These are phyloP conservation scores for Salmo trutta DNA, from an alignment of 2,797 vertebrate species.

Conservation along the genomic window DNA sequence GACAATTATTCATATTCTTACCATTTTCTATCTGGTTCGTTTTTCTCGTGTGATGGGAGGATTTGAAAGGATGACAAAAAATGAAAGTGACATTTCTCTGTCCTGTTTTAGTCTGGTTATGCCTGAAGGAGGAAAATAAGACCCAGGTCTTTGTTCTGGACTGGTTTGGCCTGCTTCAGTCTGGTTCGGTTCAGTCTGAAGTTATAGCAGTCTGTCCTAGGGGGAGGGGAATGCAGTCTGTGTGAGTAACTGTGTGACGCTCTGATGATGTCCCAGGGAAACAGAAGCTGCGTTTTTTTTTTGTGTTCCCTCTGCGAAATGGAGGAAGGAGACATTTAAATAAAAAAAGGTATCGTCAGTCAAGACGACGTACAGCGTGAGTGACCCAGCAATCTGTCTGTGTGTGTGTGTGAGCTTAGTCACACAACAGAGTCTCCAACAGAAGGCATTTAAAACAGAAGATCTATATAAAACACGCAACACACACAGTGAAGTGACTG, in stretches of 20 bases:
- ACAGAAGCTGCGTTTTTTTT: conserved; percentile 39
- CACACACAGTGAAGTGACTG: conserved; percentile 77
- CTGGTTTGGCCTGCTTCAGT: conserved; percentile 3
- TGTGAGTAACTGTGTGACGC: conserved; percentile 40
- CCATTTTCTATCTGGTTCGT: conserved; percentile 63
- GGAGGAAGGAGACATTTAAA: conserved; percentile 42
- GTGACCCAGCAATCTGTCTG: conserved; percentile 64
- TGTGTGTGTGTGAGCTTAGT: conserved; percentile 27
- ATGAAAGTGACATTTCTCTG: conserved; percentile 30
- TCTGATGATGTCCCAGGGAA: conserved; percentile 44
- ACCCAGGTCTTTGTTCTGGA: conserved; percentile 33
- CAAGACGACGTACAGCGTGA: conserved; percentile 29
- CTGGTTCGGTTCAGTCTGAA: conserved; percentile 12
- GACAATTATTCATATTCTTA: conserved; percentile 59
- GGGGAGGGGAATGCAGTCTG: conserved; percentile 8
- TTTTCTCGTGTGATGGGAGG: conserved; percentile 49
- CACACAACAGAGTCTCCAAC: conserved; percentile 58
- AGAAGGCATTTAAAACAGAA: conserved; percentile 72
- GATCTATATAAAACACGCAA: conserved; percentile 68
- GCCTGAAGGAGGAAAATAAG: conserved; percentile 46
- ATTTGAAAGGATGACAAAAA: conserved; percentile 47
- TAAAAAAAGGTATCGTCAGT: conserved; percentile 47
- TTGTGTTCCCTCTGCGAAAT: conserved; percentile 8
- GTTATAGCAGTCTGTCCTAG: conserved; percentile 34
- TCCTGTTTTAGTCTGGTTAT: conserved; percentile 50